Base-by-base conservation (phyloP, 2,888 invertebrate genomes). In the Dusona sp. region DNA sequence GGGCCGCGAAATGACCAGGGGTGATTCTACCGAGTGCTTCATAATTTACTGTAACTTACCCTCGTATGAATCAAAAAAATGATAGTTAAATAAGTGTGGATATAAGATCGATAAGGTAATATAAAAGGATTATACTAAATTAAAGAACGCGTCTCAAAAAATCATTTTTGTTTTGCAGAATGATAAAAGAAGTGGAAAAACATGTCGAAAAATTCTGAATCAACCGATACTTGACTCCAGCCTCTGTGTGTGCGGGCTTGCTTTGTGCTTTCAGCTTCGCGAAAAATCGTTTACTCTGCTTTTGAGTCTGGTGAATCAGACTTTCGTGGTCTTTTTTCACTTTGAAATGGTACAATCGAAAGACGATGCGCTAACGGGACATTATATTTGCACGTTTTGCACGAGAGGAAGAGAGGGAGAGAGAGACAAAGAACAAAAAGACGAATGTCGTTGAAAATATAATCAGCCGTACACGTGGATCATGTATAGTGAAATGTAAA, bases 281-380 rank as follows among this genome's bases (percentile, higher is more conserved):
- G 88, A 86, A 90, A 91, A 91, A 91, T 89, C 89, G 87, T 87
- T 87, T 87, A 82, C 86, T 48, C 79, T 81, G 64, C 77, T 64
- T 79, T 84, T 57, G 45, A 65, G 42, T 51, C 38, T 48, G 22
- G 25, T 4, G 9, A 16, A 61, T 61, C 16, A 16, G 61, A 8
- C 16, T 29, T 61, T 61, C 2, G 29, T 29, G 61, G 57, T 25
- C 42, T 72, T 57, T 13, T 48, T 38, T 0, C n/a, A 68, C 13
- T 19, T 45, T 36, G 29, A 33, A 61, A 42, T 38, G 22, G 38
- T 51, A 75, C 61, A 45, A 75, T 42, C 75, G 54, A n/a, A 48
- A 77, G 42, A 11, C 48, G 72, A 80, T 42, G 65, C 75, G 45
- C 77, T 29, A 80, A 72, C 72, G 80, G 65, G 57, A 61, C 42